phyloP scores from a whole-genome alignment of 2,888 invertebrate species.

The Nebria brevicollis region DNA sequence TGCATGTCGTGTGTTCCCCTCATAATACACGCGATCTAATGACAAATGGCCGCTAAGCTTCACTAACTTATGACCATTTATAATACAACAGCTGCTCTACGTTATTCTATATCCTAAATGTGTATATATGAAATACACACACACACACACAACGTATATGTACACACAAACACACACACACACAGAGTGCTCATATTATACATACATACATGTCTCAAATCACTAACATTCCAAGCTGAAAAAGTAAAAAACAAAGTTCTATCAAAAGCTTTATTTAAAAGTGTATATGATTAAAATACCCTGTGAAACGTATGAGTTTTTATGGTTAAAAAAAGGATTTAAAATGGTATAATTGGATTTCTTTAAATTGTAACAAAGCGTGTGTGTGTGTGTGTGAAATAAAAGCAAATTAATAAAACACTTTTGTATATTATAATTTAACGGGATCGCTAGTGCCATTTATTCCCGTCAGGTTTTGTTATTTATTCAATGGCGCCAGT shows the following conservation, averaged over 20 bases:
- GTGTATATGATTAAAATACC: too few relatives aligned
- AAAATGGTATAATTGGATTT: too few relatives aligned
- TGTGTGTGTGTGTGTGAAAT: too few relatives aligned
- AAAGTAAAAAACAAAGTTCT: too few relatives aligned
- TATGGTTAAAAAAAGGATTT: too few relatives aligned
- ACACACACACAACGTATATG: too few relatives aligned
- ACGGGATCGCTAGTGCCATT: background rate
- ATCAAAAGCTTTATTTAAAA: too few relatives aligned
- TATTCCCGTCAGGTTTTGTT: background rate
- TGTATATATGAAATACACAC: background rate
- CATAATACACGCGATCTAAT: slow-evolving; percentile 15
- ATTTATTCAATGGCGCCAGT: background rate
- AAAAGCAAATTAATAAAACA: background rate
- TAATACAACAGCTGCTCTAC: slow-evolving; percentile 14
- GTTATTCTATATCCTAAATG: background rate
- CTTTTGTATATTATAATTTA: background rate
- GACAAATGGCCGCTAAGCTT: slow-evolving; percentile 20
- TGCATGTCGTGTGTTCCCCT: background rate
- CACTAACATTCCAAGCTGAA: too few relatives aligned
- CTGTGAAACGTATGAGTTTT: too few relatives aligned
- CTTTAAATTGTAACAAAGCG: too few relatives aligned
- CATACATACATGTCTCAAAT: background rate
- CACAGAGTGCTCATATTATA: background rate
- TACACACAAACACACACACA: background rate
- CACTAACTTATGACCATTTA: slow-evolving; percentile 22